Evolutionary conservation across 2,888 invertebrate species (phyloP).

Genomic region (Onchidella celtica): DNA sequence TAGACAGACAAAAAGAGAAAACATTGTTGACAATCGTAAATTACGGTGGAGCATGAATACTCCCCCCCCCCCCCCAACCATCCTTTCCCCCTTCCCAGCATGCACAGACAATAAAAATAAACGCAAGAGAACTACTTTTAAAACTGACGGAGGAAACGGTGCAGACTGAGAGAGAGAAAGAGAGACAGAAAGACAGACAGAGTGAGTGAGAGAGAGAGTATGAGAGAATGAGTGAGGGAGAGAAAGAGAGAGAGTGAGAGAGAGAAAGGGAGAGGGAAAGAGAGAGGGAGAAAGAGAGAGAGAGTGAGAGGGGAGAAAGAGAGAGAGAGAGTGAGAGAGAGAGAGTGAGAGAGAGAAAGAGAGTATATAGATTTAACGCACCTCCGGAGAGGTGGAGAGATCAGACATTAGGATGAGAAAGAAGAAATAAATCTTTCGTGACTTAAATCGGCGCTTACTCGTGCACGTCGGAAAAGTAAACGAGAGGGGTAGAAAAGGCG

Average conservation of each 20-base stretch:
- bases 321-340: slow-evolving; percentile 40
- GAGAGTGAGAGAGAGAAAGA: slow-evolving; percentile 44
- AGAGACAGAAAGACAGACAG: slow-evolving; percentile 30
- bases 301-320: slow-evolving; percentile 43
- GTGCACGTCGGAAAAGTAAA: too few species aligned
- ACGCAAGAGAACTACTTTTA: too few species aligned
- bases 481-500: too few species aligned
- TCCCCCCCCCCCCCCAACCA: too few species aligned
- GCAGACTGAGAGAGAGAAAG: slow-evolving; percentile 41
- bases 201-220: slow-evolving; percentile 25
- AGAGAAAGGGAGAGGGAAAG: slow-evolving; percentile 13
- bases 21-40: too few species aligned
- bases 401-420: neutral
- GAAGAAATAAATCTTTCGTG: too few species aligned
- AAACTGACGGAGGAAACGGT: neutral
- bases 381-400: neutral
- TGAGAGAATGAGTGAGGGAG: slow-evolving; percentile 31
- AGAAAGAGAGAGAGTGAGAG: slow-evolving; percentile 29
- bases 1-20: too few species aligned
- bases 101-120: too few species aligned
- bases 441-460: too few species aligned
- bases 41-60: too few species aligned
- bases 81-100: too few species aligned
- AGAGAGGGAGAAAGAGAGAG: slow-evolving; percentile 32
- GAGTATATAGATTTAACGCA: neutral